These are phyloP conservation scores for Parnassius mnemosyne DNA, from an alignment of 2,888 invertebrate genomes.

Conservation along the genomic window DNA sequence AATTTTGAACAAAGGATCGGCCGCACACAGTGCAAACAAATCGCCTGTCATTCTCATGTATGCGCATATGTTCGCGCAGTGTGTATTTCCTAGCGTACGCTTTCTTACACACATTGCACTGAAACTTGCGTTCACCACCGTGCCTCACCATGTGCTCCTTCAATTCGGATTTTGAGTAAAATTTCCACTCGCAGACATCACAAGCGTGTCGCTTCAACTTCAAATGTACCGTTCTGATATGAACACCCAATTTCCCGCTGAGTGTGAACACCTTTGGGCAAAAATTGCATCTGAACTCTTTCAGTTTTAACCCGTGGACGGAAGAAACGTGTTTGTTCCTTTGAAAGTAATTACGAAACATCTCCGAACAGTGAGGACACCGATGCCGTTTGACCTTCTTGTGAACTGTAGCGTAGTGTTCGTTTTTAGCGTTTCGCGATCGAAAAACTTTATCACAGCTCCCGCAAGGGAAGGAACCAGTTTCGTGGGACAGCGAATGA, in stretches of 20 bases:
- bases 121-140: conserved; percentile 72
- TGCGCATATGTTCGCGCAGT: conserved; percentile 67
- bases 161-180: conserved; percentile 76
- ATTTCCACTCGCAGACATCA: conserved; percentile 75
- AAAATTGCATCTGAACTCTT: conserved; percentile 64
- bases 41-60: conserved; percentile 65
- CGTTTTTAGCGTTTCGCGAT: conserved; percentile 66
- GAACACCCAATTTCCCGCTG: conserved; percentile 64
- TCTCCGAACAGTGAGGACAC: conserved; percentile 65
- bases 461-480: conserved; percentile 63
- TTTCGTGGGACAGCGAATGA: conserved; percentile 63
- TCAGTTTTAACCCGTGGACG: conserved; percentile 61
- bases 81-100: conserved; percentile 72
- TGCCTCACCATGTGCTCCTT: conserved; percentile 78
- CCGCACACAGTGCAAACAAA: conserved; percentile 63
- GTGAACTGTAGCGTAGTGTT: conserved; percentile 74
- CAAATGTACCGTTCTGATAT: conserved; percentile 65
- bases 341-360: conserved; percentile 68
- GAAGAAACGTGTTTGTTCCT: conserved; percentile 63
- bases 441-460: conserved; percentile 73
- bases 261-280: conserved; percentile 64
- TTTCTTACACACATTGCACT: conserved; percentile 74
- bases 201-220: conserved; percentile 69
- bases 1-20: conserved; percentile 63
- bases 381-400: conserved; percentile 66